Conservation (phyloP, 2,797 vertebrate genomes). For the Neoniphon sammara region DNA sequence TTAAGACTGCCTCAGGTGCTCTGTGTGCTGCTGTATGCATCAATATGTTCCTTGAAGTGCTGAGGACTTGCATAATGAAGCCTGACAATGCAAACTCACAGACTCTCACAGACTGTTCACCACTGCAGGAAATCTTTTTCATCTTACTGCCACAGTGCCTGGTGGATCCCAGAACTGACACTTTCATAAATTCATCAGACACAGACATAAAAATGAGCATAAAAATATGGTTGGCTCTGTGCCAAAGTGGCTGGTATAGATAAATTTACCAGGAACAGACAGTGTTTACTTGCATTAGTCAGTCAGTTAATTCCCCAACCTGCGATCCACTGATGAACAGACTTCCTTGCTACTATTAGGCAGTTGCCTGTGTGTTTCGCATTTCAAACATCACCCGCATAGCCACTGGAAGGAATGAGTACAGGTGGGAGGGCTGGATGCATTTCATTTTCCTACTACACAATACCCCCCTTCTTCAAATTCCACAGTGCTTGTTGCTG, state of each 20-base stretch:
- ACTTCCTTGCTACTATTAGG: neutral
- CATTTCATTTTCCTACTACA: conserved; percentile 15
- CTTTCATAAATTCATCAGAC: neutral
- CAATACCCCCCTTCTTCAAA: conserved; percentile 20
- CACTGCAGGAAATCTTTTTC: neutral
- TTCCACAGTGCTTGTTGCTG: neutral
- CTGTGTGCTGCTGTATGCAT: conserved; percentile 46
- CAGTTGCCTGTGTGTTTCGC: conserved; percentile 7
- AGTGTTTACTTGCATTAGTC: neutral
- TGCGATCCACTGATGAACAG: conserved; percentile 9
- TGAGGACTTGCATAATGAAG: conserved; percentile 50
- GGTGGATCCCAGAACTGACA: neutral
- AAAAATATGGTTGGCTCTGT: neutral
- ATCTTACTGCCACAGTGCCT: neutral
- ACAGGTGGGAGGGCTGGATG: conserved; percentile 31
- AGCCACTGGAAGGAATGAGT: conserved; percentile 19
- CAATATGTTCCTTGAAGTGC: conserved; percentile 58
- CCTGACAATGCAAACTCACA: conserved; percentile 47
- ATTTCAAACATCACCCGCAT: conserved; percentile 37
- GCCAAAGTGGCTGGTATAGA: neutral
- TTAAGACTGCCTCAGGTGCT: conserved; percentile 42
- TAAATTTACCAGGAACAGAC: neutral
- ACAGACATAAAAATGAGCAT: neutral
- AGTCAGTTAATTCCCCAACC: neutral
- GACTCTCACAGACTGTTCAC: conserved; percentile 17